Evolutionary conservation across 35 echinoderm and acorn worm genomes (phyloP), one percentile per base, ranked within the genome.

Genomic region (Amphiura filiformis): DNA sequence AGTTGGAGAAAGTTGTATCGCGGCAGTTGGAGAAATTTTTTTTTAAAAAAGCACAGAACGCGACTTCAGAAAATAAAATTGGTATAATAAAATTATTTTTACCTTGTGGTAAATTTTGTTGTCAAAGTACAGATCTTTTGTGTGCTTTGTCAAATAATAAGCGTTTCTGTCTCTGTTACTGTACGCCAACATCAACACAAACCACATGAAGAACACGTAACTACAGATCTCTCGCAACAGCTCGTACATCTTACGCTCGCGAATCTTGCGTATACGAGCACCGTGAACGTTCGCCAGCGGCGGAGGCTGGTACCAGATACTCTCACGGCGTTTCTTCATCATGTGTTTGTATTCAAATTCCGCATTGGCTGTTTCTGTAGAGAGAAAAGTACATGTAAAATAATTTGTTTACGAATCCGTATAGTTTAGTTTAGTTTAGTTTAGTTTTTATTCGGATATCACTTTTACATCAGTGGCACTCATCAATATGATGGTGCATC

Each of bases 141-240:
- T 88, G 33, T 86, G 78, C 26, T 88, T 93, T 20, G 91, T 97
- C 44, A 97, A 42, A 36, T 85, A 89, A 86, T 89, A 97, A n/a
- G 91, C 79, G 64, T 93, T 80, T 65, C 85, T 77, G 78, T 97
- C 95, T 49, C 87, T 36, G 22, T 92, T 87, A 26, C 85, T 93
- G 91, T 97, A 97, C 0, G 92, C 89, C 20, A 97, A 86, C 2
- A 87, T 76, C 35, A 97, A n/a, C 7, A 97, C 76, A 9, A 97
- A 85, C 86, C 90, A 97, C 31, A 97, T 70, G 78, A 97, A 93
- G 36, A 90, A 49, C 0, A 91, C 17, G 33, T 93, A 93, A 36
- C 88, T 86, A 39, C 82, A 34, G 38, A 97, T 93, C 83, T 93
- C 88, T 57, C 85, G 89, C 75, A 97, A 57, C 7, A 94, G 91